These are phyloP conservation scores for Sander lucioperca DNA, from an alignment of 2,113 vertebrate species.

Conservation along the genomic window DNA sequence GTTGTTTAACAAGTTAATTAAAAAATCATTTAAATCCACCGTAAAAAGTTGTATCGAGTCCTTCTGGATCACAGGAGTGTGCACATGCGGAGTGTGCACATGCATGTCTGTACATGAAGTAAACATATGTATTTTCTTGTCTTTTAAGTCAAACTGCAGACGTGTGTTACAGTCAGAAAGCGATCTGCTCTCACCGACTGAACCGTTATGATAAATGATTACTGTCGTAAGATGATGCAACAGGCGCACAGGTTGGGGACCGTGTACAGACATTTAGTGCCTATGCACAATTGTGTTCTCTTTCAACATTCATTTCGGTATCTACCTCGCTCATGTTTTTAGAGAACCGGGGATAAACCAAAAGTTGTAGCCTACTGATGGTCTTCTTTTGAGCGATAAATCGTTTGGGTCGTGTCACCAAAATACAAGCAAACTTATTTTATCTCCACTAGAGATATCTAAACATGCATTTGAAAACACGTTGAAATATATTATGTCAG, in stretches of 20 bases:
- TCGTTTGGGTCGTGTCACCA: neutral
- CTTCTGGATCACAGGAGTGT: no score
- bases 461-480: no score
- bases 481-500: no score
- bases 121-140: neutral
- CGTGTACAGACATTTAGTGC: neutral
- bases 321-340: no score
- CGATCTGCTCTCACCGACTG: neutral
- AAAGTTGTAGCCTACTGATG: no score
- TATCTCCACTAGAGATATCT: no score
- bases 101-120: neutral
- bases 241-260: neutral
- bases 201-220: no score
- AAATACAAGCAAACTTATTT: neutral
- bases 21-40: neutral
- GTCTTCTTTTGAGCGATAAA: neutral
- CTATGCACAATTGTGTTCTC: neutral
- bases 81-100: no score
- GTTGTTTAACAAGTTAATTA: neutral
- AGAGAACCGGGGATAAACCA: no score
- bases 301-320: no score
- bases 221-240: constrained; percentile 35
- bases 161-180: no score
- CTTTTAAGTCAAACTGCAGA: neutral
- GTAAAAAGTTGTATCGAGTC: neutral